Percentiles rank a stretch among this genome's conserved stretches.
Conservation (phyloP, 2,797 vertebrate genomes). For the Pangasius macronema region DNA sequence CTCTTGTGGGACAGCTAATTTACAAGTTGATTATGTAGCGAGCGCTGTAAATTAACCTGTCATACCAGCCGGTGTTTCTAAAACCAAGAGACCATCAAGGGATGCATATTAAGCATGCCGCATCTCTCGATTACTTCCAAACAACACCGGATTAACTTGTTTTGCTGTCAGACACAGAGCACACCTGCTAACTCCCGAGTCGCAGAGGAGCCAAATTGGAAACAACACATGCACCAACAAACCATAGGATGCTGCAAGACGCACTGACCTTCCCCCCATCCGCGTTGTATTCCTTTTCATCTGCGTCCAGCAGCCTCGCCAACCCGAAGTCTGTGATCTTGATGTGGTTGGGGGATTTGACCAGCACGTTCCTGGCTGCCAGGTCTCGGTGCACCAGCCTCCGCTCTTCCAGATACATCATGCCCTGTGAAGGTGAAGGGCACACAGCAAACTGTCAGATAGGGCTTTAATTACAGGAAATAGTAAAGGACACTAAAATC, state of each 20-base stretch:
- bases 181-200: constrained; percentile 25
- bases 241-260: background rate
- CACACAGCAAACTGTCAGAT: constrained; percentile 20
- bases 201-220: constrained; percentile 4
- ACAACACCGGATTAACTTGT: constrained; percentile 36
- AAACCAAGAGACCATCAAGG: constrained; percentile 54
- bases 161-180: constrained; percentile 25
- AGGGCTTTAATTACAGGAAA: background rate
- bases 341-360: constrained; percentile 97
- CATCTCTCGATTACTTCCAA: constrained; percentile 30
- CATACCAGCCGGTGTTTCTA: constrained; percentile 63
- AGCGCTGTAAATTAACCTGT: constrained; percentile 68
- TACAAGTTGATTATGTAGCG: constrained; percentile 61
- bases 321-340: constrained; percentile 99
- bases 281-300: constrained; percentile 98
- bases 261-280: constrained; percentile 92
- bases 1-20: constrained; percentile 65
- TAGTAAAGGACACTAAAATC: background rate
- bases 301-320: constrained; percentile 91
- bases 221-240: background rate
- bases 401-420: constrained; percentile 98
- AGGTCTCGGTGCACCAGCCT: constrained; percentile 94
- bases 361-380: constrained; percentile 94
- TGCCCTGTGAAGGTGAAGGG: constrained; percentile 78
- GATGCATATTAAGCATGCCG: constrained; percentile 19